These are phyloP conservation scores for Daboia siamensis DNA, from an alignment of 2,113 vertebrate genomes.

Conservation along the genomic window DNA sequence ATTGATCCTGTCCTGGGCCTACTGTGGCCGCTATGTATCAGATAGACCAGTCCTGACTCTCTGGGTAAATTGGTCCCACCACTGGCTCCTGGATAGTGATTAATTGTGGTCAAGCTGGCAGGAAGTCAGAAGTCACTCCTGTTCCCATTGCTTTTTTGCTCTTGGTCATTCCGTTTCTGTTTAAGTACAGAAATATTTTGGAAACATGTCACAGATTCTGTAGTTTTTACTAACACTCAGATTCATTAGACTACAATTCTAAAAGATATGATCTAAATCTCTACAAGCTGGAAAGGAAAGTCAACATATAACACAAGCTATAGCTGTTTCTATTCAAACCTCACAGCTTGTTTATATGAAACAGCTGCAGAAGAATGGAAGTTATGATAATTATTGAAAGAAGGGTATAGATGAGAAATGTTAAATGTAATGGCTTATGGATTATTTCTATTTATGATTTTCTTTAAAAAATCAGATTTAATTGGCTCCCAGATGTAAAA, in stretches of 20 bases:
- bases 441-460: conserved; percentile 1
- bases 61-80: background rate
- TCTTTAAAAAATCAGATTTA: background rate
- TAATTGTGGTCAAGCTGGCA: background rate
- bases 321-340: background rate
- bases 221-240: background rate
- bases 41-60: background rate
- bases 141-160: background rate
- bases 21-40: background rate
- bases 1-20: background rate
- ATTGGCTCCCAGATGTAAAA: background rate
- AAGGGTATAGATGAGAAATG: background rate
- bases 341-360: background rate
- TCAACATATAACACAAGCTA: background rate
- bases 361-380: background rate
- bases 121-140: background rate
- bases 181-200: background rate
- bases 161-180: background rate
- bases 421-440: background rate
- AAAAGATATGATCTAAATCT: background rate
- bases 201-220: background rate
- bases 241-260: background rate
- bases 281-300: background rate
- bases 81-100: background rate
- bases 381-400: background rate